Evolutionary conservation across 2,888 invertebrate genomes (phyloP), one percentile per base, ranked within the genome.

Genomic region (Amphipoea lucens): DNA sequence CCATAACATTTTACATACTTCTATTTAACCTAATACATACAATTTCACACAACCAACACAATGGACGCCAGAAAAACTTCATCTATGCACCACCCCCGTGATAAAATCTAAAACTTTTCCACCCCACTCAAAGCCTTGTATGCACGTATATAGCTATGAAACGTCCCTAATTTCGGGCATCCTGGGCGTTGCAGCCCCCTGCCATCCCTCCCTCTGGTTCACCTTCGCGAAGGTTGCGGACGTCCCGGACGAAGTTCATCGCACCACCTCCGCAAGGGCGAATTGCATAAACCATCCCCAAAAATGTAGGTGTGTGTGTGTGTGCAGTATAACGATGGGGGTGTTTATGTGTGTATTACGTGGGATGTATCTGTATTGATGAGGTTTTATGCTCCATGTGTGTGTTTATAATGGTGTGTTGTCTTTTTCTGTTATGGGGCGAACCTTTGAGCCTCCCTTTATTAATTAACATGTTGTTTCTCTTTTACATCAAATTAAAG

Each of bases 211-310:
- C 48, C 67, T 51, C 57, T 42, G 62, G 69, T 77, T 90, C 90
- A 90, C 90, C 90, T 90, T 87, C 67, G 45, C 71, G 75, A 87
- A 87, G 87, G 80, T 80, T 84, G 66, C 90, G 87, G 86, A 88
- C 90, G 85, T 90, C 87, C 89, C 90, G 90, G 88, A 85, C 90
- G 81, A 85, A 89, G 90, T 87, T 90, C 89, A 88, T 69, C 81
- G 90, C 79, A 87, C 88, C 88, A 77, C 81, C 82, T 82, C 81
- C 48, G 40, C 88, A 90, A 89, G 90, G 90, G 88, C 90, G 82
- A 71, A 73, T 89, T 90, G 90, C 90, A 90, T 90, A 90, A 89
- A 90, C 83, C 89, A 87, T 87, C 84, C 90, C 86, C 79, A 68
- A 76, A 81, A 73, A 12, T 73, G 29, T 73, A 45, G 29, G 51